Evolutionary conservation across 2,888 invertebrate species (phyloP).

Genomic region (Epirrhoe tristata): DNA sequence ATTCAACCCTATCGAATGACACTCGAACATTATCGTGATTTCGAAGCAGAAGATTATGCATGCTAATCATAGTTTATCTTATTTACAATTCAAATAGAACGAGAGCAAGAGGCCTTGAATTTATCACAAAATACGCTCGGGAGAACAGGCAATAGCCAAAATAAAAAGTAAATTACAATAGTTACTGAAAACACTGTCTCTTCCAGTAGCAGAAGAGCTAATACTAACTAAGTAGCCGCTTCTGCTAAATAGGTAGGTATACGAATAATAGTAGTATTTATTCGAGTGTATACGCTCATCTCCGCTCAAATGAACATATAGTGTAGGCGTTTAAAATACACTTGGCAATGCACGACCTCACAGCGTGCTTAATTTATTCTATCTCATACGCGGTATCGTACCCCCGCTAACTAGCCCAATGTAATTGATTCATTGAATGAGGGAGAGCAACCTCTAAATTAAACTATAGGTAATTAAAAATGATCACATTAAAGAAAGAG

Average conservation of each 20-base stretch:
- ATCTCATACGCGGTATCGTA: constrained; percentile 70
- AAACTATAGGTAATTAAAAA: constrained; percentile 59
- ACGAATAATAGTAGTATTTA: constrained; percentile 76
- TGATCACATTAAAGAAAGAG: constrained; percentile 73
- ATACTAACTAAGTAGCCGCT: constrained; percentile 64
- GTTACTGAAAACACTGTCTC: constrained; percentile 66
- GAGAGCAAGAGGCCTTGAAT: constrained; percentile 75
- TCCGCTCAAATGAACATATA: constrained; percentile 82
- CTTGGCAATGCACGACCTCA: constrained; percentile 74
- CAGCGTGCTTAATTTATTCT: constrained; percentile 73
- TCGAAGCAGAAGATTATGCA: constrained; percentile 67
- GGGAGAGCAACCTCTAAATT: constrained; percentile 50
- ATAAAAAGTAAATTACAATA: constrained; percentile 64
- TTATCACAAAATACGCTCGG: constrained; percentile 74
- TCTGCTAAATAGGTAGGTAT: constrained; percentile 57
- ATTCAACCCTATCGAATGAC: constrained; percentile 56
- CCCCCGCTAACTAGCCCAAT: constrained; percentile 58
- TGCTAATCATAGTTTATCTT: constrained; percentile 73
- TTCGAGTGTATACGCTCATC: constrained; percentile 72
- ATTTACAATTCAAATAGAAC: constrained; percentile 78
- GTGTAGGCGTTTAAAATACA: constrained; percentile 70
- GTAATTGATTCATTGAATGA: constrained; percentile 51
- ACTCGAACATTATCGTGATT: constrained; percentile 66
- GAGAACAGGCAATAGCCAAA: constrained; percentile 79
- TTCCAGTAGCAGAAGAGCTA: constrained; percentile 61